phyloP scores from a whole-genome alignment of 1,140 invertebrate genomes.

The Panagrolaimus sp. region DNA sequence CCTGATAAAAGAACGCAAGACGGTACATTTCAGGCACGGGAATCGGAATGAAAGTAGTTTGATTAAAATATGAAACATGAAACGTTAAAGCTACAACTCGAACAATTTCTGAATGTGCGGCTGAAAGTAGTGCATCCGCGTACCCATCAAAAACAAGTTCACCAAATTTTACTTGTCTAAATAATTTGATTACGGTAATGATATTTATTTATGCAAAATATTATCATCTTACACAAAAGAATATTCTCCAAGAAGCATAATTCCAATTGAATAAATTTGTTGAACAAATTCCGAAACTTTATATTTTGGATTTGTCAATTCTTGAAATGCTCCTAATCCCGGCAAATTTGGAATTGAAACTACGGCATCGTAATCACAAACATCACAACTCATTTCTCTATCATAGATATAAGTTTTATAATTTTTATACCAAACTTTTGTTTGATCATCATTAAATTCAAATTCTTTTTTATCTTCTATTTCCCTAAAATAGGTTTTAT shows the following conservation, averaged over 20 bases:
- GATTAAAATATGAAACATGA: constrained; percentile 1
- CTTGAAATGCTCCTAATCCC: constrained; percentile 30
- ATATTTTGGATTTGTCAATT: constrained; percentile 32
- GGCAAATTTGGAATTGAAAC: constrained; percentile 32
- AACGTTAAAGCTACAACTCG: constrained; percentile 25
- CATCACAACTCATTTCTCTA: constrained; percentile 24
- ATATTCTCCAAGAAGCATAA: constrained; percentile 36
- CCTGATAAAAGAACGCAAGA: constrained; percentile 34
- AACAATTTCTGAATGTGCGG: constrained; percentile 29
- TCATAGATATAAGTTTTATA: constrained; percentile 36
- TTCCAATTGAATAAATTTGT: constrained; percentile 25
- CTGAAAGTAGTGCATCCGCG: constrained; percentile 27
- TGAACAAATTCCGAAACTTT: constrained; percentile 22
- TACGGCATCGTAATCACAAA: constrained; percentile 26
- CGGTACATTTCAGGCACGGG: constrained; percentile 27
- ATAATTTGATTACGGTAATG: not conserved
- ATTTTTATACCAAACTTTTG: constrained; percentile 44
- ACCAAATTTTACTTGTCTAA: constrained; percentile 22
- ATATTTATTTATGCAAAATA: not conserved
- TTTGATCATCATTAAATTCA: constrained; percentile 38
- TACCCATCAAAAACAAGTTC: constrained; percentile 37
- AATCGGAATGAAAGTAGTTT: constrained; percentile 31
- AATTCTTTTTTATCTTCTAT: constrained; percentile 44
- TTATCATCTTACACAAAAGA: constrained; percentile 32
- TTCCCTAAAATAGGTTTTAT: constrained; percentile 23